These are phyloP conservation scores for Poecilia picta DNA, from an alignment of 2,797 vertebrate species.

Conservation along the genomic window DNA sequence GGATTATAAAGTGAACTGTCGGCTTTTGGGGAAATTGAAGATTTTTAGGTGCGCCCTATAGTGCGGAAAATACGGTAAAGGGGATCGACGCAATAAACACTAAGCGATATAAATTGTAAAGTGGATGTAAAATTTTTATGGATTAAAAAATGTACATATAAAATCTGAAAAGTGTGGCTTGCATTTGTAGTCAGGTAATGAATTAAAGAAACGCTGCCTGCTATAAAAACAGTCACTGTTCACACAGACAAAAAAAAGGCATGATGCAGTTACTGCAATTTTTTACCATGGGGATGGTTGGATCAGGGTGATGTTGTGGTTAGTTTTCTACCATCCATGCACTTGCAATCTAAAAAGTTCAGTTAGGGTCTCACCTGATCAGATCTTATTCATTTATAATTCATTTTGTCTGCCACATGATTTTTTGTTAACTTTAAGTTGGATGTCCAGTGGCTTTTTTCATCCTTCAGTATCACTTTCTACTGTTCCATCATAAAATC, in stretches of 20 bases:
- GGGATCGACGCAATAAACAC: too few species aligned
- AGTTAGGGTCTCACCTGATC: background rate
- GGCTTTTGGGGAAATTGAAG: too few species aligned
- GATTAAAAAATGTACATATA: too few species aligned
- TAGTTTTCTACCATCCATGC: background rate
- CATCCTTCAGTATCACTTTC: background rate
- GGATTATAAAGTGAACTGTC: too few species aligned
- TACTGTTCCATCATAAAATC: background rate
- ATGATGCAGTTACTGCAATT: background rate
- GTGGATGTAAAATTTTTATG: too few species aligned
- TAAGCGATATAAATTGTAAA: too few species aligned
- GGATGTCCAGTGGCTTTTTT: background rate
- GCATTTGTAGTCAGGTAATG: background rate
- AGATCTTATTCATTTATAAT: background rate
- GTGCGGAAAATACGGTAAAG: too few species aligned
- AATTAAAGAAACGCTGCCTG: background rate
- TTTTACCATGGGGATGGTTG: background rate
- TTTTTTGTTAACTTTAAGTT: background rate
- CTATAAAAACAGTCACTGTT: background rate
- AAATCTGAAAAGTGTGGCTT: too few species aligned
- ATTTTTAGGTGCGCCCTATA: too few species aligned
- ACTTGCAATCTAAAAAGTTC: background rate
- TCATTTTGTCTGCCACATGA: background rate
- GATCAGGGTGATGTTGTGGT: background rate
- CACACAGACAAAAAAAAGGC: too few species aligned